phyloP scores from a whole-genome alignment of 2,888 invertebrate genomes.

The Liodrosophila aerea region DNA sequence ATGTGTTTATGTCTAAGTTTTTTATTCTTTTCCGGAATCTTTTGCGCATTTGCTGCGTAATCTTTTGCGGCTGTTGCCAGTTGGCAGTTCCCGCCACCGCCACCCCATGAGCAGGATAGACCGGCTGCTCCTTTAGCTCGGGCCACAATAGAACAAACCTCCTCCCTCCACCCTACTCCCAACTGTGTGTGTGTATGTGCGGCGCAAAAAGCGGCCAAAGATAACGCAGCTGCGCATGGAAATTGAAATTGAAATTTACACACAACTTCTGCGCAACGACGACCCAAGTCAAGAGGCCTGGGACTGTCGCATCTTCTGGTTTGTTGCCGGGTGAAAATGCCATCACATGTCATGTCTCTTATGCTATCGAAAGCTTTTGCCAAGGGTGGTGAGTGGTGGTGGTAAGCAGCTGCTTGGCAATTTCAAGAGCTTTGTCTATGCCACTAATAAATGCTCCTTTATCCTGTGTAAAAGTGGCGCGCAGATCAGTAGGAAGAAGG shows the following conservation, averaged over 20 bases:
- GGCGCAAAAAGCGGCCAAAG: conserved; percentile 24
- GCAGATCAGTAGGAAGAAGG: background rate
- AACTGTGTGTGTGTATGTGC: conserved; percentile 21
- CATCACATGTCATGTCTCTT: background rate
- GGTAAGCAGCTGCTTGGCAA: conserved; percentile 33
- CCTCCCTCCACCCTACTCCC: conserved; percentile 36
- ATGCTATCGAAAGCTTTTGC: conserved; percentile 29
- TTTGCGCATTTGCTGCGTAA: conserved; percentile 55
- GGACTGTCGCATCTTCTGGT: conserved; percentile 29
- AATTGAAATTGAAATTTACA: conserved; percentile 58
- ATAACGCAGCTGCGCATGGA: conserved; percentile 66
- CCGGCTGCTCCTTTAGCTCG: conserved; percentile 67
- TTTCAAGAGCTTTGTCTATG: conserved; percentile 45
- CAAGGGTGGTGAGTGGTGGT: conserved; percentile 25
- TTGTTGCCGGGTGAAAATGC: conserved; percentile 17
- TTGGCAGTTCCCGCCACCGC: conserved; percentile 58
- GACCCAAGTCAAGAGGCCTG: conserved; percentile 37
- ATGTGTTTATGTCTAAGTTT: background rate
- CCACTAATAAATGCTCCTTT: conserved; percentile 28
- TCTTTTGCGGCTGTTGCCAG: conserved; percentile 30
- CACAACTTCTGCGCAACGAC: conserved; percentile 51
- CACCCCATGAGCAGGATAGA: conserved; percentile 57
- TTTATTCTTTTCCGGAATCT: conserved; percentile 36
- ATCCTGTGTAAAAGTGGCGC: conserved; percentile 2
- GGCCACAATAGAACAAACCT: conserved; percentile 22